Evolutionary conservation across 2,797 vertebrate species (phyloP).

Genomic region (Phrynocephalus forsythii): DNA sequence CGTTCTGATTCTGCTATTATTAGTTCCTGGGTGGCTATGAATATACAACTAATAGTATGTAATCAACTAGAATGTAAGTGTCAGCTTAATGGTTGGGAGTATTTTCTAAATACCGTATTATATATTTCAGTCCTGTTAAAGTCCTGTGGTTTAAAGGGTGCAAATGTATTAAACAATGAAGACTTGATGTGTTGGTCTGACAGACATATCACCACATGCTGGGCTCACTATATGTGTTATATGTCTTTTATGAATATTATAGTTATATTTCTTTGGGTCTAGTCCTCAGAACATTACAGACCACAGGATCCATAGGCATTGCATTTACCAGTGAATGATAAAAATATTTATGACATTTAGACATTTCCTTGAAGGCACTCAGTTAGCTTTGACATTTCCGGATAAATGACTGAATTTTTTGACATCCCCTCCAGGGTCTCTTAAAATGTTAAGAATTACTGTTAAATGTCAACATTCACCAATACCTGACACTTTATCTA

Average conservation of each 20-base stretch:
- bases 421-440: background rate
- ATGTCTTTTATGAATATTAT: background rate
- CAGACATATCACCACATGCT: background rate
- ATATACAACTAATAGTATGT: background rate
- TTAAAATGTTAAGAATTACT: conserved; percentile 7
- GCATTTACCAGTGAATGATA: background rate
- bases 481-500: background rate
- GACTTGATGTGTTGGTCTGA: background rate
- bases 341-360: conserved; percentile 8
- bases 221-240: background rate
- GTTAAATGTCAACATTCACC: conserved; percentile 5
- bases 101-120: background rate
- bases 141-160: no score
- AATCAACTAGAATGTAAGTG: background rate
- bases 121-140: background rate
- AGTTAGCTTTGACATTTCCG: conserved; percentile 16
- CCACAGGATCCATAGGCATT: no score
- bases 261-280: no score
- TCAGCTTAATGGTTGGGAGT: background rate
- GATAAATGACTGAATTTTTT: conserved; percentile 9
- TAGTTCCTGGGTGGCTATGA: background rate
- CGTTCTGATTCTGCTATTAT: background rate
- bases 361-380: background rate
- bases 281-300: no score
- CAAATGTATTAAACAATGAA: background rate